Evolutionary conservation across 2,888 invertebrate genomes (phyloP).

Genomic region (Sphaeridia pumilis): DNA sequence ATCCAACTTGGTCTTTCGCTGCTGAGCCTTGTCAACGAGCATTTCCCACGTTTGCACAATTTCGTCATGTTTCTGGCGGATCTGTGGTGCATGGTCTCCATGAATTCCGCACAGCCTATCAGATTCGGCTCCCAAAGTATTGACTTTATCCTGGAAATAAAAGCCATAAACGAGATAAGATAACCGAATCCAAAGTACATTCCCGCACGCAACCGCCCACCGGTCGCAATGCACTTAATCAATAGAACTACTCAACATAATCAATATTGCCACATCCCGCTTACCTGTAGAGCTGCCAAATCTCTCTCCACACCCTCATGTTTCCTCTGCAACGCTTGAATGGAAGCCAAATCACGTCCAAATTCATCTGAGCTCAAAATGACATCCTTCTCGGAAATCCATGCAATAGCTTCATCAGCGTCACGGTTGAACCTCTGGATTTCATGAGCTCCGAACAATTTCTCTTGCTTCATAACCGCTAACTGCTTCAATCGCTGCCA

Average conservation of each 20-base stretch:
- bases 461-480: slow-evolving; percentile 88
- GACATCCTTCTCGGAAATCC: slow-evolving; percentile 97
- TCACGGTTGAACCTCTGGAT: slow-evolving; percentile 97
- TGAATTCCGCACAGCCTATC: slow-evolving; percentile 85
- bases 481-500: slow-evolving; percentile 92
- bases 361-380: slow-evolving; percentile 93
- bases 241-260: too few relatives aligned
- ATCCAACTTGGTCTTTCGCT: slow-evolving; percentile 67
- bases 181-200: too few relatives aligned
- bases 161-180: neutral
- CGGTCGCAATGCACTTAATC: too few relatives aligned
- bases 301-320: slow-evolving; percentile 97
- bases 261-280: too few relatives aligned
- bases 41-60: slow-evolving; percentile 89
- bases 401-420: slow-evolving; percentile 97
- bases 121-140: slow-evolving; percentile 81
- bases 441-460: slow-evolving; percentile 96
- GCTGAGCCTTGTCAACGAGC: slow-evolving; percentile 78
- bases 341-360: slow-evolving; percentile 91
- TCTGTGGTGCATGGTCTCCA: slow-evolving; percentile 83
- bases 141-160: slow-evolving; percentile 81
- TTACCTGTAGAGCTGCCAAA: slow-evolving; percentile 62
- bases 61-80: slow-evolving; percentile 80
- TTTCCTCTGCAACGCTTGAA: slow-evolving; percentile 84
- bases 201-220: too few relatives aligned